Evolutionary conservation across 2,113 vertebrate species (phyloP).

Genomic region (Gobio gobio): DNA sequence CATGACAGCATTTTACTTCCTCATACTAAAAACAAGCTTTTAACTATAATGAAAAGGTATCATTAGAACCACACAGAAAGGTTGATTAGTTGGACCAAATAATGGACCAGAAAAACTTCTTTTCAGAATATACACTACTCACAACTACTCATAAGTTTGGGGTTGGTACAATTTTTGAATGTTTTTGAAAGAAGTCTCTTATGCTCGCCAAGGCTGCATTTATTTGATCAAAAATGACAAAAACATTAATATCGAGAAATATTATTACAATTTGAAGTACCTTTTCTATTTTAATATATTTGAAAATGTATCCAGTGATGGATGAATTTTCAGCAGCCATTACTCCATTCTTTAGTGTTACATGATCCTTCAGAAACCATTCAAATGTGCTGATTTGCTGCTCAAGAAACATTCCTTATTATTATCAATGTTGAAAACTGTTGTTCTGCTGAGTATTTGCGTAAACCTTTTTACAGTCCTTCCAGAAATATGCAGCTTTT

Average conservation of each 20-base stretch:
- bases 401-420: not conserved
- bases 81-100: not conserved
- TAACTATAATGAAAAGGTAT: not conserved
- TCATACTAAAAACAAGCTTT: not conserved
- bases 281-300: not conserved
- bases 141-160: not conserved
- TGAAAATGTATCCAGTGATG: not conserved
- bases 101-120: too few species aligned
- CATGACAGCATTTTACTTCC: slow-evolving; percentile 10
- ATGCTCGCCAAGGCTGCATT: not conserved
- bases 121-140: not conserved
- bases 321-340: not conserved
- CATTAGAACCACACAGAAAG: not conserved
- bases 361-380: too few species aligned
- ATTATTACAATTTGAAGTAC: not conserved
- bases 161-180: not conserved
- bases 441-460: not conserved
- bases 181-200: not conserved
- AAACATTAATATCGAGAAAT: not conserved
- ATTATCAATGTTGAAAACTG: not conserved
- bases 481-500: too few species aligned
- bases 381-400: not conserved
- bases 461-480: not conserved
- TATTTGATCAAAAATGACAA: not conserved
- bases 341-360: too few species aligned